phyloP scores from a whole-genome alignment of 92 coral and sea anemone genomes.

The Parazoanthus swiftii region DNA sequence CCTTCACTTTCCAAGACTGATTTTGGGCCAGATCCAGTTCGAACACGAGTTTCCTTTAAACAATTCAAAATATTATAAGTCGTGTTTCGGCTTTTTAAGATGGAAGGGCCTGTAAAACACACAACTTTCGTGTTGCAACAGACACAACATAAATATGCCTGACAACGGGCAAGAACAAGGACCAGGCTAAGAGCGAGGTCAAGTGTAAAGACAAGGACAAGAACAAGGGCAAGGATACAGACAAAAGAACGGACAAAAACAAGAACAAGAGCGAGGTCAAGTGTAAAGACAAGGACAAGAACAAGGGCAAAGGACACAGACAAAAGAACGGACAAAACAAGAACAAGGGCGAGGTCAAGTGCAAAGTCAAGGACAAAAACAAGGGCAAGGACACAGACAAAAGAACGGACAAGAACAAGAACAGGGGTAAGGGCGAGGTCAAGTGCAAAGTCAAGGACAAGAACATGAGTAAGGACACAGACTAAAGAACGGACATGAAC shows the following conservation, averaged over 20 bases:
- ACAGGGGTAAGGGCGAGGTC: neutral
- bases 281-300: too few relatives aligned
- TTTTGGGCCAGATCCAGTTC: conserved; percentile 83
- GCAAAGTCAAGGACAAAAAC: too few relatives aligned
- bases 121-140: neutral
- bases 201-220: neutral
- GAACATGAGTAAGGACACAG: neutral
- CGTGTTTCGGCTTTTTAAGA: neutral
- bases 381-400: too few relatives aligned
- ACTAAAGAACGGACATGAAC: too few relatives aligned
- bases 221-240: neutral
- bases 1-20: conserved; percentile 79
- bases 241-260: too few relatives aligned
- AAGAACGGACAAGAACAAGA: too few relatives aligned
- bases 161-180: neutral
- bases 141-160: neutral
- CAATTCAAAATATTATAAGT: neutral
- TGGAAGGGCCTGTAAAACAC: neutral
- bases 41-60: conserved; percentile 74
- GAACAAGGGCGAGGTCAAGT: neutral
- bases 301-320: neutral
- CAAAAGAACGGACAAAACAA: neutral
- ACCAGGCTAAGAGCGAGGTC: neutral
- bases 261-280: too few relatives aligned
- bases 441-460: neutral